Base-by-base conservation (phyloP, 2,797 vertebrate species). In the Clarias laeviceps region DNA sequence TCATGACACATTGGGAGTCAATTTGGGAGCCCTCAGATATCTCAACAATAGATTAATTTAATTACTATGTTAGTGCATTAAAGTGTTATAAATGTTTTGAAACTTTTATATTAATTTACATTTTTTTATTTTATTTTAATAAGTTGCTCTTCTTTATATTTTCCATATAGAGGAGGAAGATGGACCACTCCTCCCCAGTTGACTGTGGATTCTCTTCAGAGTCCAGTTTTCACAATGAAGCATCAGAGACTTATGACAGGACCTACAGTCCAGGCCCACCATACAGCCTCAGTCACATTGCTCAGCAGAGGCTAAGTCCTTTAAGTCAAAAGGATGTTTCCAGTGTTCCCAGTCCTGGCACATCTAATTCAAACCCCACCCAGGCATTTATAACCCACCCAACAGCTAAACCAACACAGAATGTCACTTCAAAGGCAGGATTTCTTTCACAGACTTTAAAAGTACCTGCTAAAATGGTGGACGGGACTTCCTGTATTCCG, bases 191-290 rank as follows among this genome's bases (percentile, higher is more conserved):
- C 62, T 83, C 83, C 29, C 34, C 62, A 29, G 34, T 37, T 56
- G 82, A 89, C 20, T 56, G 80, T 80, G 82, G 78, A 1, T 76
- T 85, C 0, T 94, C 92, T 9, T 94, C 94, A 0, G 94, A 94
- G 86, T 93, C 94, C 62, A 92, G 94, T 83, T 91, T 88, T 88
- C 86, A 92, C 74, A 94, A 94, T 37, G 91, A 92, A 86, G 90
- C 90, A 20, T 90, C 92, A 0, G 93, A 92, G 9, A 88, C 91
- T 0, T 90, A 32, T 11, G 80, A 64, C 62, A n/a, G 59, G 34
- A 54, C 87, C 11, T 24, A 83, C 18, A 88, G 84, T 27, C 84
- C 79, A n/a, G 82, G 69, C 37, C 72, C 77, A 64, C 65, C 62
- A 37, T 66, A 83, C 40, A 84, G 17, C 73, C 86, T 84, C 15